phyloP scores from a whole-genome alignment of 1,140 invertebrate species.

The Drosophila pruinosa region DNA sequence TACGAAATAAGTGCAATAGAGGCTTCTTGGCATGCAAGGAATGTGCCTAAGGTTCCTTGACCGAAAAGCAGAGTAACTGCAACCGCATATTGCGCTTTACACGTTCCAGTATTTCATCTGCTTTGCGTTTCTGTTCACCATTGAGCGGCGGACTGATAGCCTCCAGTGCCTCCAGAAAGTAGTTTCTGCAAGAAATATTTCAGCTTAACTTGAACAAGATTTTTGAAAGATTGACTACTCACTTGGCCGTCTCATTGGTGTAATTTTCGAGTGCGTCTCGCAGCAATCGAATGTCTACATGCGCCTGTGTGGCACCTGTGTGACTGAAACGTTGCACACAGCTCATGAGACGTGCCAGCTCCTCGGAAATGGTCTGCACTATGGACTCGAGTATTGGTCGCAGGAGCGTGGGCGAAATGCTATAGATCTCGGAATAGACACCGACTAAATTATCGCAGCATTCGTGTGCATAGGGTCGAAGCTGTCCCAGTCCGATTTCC shows the following conservation, averaged over 20 bases:
- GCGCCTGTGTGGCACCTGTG: constrained; percentile 77
- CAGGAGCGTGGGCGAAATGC: constrained; percentile 90
- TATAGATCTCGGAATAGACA: constrained; percentile 94
- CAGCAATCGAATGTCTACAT: constrained; percentile 75
- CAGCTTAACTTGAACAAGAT: neutral
- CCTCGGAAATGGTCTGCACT: constrained; percentile 95
- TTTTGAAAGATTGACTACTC: neutral
- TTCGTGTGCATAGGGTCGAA: constrained; percentile 96
- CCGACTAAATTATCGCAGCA: constrained; percentile 95
- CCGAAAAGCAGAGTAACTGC: constrained; percentile 81
- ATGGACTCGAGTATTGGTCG: constrained; percentile 91
- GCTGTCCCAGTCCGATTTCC: constrained; percentile 87
- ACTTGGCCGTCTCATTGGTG: constrained; percentile 81
- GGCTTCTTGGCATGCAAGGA: constrained; percentile 17
- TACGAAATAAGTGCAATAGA: neutral
- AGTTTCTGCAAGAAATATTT: constrained; percentile 52
- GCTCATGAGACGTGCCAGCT: constrained; percentile 92
- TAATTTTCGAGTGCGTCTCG: constrained; percentile 74
- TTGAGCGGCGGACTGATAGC: constrained; percentile 78
- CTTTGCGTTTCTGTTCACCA: constrained; percentile 66
- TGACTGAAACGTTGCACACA: constrained; percentile 85
- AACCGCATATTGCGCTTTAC: constrained; percentile 82
- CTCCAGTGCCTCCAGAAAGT: constrained; percentile 80
- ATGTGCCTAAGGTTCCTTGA: constrained; percentile 68
- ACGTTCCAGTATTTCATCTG: constrained; percentile 77